These are phyloP conservation scores for Thalassoma bifasciatum DNA, from an alignment of 2,113 vertebrate species.

Conservation along the genomic window DNA sequence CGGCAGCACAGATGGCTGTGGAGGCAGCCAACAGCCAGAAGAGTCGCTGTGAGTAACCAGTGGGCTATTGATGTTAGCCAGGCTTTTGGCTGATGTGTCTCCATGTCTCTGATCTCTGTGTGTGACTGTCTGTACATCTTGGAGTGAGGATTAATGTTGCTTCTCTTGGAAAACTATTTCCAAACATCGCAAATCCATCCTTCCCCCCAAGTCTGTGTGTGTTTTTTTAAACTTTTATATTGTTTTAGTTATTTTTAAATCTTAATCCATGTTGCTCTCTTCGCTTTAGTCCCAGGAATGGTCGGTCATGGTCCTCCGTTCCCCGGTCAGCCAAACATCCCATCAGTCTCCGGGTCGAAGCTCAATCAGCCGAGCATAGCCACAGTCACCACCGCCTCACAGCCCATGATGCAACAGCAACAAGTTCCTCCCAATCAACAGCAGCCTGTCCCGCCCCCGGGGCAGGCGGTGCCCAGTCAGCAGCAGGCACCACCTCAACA, in stretches of 20 bases:
- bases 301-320: slow-evolving; percentile 78
- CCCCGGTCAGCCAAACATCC: slow-evolving; percentile 75
- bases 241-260: neutral
- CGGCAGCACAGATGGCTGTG: slow-evolving; percentile 88
- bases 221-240: neutral
- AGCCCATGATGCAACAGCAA: slow-evolving; percentile 81
- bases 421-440: slow-evolving; percentile 72
- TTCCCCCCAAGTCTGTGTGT: neutral
- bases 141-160: neutral
- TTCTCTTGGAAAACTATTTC: neutral
- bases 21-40: slow-evolving; percentile 90
- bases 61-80: slow-evolving; percentile 21
- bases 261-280: neutral
- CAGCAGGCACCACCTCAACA: slow-evolving; percentile 73
- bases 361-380: slow-evolving; percentile 85
- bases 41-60: slow-evolving; percentile 86
- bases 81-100: slow-evolving; percentile 10
- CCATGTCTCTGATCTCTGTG: neutral
- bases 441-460: slow-evolving; percentile 70
- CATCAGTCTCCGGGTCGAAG: slow-evolving; percentile 72
- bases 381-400: slow-evolving; percentile 83
- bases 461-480: slow-evolving; percentile 71
- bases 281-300: slow-evolving; percentile 69
- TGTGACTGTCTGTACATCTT: neutral
- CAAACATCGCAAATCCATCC: neutral